Conservation (phyloP, 2,888 invertebrate genomes). For the Acronicta alni region DNA sequence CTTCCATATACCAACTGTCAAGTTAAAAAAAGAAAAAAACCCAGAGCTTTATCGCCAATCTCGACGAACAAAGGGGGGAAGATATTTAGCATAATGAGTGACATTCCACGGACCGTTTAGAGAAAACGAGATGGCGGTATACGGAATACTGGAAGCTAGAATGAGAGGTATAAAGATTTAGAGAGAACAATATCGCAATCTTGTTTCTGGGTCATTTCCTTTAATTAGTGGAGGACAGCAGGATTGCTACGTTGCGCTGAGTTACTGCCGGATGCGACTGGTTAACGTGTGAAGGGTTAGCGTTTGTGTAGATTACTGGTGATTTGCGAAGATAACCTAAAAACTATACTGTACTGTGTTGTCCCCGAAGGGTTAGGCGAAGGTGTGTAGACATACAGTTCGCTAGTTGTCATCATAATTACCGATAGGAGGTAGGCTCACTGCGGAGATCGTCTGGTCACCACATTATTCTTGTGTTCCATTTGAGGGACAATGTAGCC, state of each 20-base stretch:
- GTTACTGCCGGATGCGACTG: constrained; percentile 75
- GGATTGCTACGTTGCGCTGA: constrained; percentile 77
- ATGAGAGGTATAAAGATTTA: constrained; percentile 66
- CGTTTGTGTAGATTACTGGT: constrained; percentile 13
- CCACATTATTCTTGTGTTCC: too few relatives aligned
- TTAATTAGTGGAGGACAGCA: constrained; percentile 88
- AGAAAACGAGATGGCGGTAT: constrained; percentile 65
- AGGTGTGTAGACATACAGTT: too few relatives aligned
- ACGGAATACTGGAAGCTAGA: constrained; percentile 41
- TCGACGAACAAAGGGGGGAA: constrained; percentile 81
- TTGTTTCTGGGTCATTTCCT: constrained; percentile 90
- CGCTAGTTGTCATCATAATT: too few relatives aligned
- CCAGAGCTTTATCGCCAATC: constrained; percentile 75
- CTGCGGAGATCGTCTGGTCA: too few relatives aligned
- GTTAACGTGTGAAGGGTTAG: constrained; percentile 58
- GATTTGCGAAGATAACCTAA: neutral
- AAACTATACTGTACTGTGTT: too few relatives aligned
- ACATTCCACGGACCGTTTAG: constrained; percentile 86
- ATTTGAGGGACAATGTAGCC: too few relatives aligned
- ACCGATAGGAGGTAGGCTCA: too few relatives aligned
- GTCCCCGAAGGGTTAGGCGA: too few relatives aligned
- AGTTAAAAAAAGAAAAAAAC: constrained; percentile 71
- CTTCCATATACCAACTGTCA: constrained; percentile 89
- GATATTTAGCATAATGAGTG: constrained; percentile 89
- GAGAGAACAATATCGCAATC: constrained; percentile 89